Base-by-base conservation (phyloP, 2,113 vertebrate species). In the Notarius lentiginosus region DNA sequence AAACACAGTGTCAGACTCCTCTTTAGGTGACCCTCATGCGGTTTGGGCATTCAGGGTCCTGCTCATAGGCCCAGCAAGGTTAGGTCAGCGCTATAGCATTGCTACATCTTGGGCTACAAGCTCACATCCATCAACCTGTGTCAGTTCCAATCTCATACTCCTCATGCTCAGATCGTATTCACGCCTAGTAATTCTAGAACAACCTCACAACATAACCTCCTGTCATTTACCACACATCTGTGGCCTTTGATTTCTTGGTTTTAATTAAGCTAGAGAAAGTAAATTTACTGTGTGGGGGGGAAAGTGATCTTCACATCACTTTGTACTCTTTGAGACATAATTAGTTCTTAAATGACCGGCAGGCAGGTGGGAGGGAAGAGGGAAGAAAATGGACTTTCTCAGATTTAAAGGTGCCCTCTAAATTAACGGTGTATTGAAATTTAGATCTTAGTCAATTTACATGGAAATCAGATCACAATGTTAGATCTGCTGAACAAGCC, bases 381-480 rank as follows among this genome's bases (percentile, higher is more conserved):
- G 55, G 14, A 41, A 18, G n/a, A 0, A 41, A 66, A 60, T 63
- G 12, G 22, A 34, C 51, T 61, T 77, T 27, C 14, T 60, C n/a
- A 9, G 51, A 30, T 56, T 80, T 47, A 84, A 84, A 84, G 14
- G 27, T 53, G 60, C 61, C 34, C 65, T 49, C 41, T 7, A 2
- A 73, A 61, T 34, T 24, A 63, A 84, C 24, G 51, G 14, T 61
- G 55, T 51, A 55, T 51, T 72, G n/a, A 81, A 84, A 84, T 85
- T 88, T 61, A 73, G 34, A 81, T 84, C 53, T 61, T n/a, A 72
- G 63, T 73, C 76, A 80, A 84, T 85, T 80, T 88, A 79, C 55
- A 84, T 84, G 79, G 77, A 88, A 56, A 79, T 84, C 63, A 84
- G 51, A 79, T 22, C 22, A 66, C 63, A 60, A 41, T 61, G 18